phyloP scores from a whole-genome alignment of 1,140 invertebrate genomes.

The Euura saliciscinereae region DNA sequence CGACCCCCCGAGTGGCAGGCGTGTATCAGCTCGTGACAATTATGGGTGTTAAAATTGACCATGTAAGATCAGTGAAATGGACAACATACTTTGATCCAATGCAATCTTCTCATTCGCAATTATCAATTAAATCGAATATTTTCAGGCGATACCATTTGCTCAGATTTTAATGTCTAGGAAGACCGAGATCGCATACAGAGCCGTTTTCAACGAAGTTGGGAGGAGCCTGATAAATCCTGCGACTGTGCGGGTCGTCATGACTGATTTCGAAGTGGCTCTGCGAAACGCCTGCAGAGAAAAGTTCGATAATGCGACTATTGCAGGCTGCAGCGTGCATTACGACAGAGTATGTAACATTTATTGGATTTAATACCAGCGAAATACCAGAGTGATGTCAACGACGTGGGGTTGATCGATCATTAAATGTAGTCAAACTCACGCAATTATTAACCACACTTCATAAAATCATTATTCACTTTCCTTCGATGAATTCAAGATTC shows the following conservation, averaged over 20 bases:
- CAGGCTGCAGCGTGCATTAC: not conserved
- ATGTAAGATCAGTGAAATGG: constrained; percentile 13
- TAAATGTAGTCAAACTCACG: too few species aligned
- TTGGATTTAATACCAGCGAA: too few species aligned
- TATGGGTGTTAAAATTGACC: constrained; percentile 13
- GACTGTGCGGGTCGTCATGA: constrained; percentile 1
- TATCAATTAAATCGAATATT: not conserved
- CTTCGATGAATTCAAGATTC: too few species aligned
- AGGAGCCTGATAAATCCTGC: not conserved
- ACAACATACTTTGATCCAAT: not conserved
- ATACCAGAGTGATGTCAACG: too few species aligned
- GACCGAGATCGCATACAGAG: constrained; percentile 1
- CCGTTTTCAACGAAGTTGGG: not conserved
- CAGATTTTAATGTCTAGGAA: constrained; percentile 12
- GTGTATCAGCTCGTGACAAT: constrained; percentile 11
- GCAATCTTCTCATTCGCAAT: not conserved
- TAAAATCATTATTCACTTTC: too few species aligned
- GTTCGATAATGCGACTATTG: not conserved
- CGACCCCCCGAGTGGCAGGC: not conserved
- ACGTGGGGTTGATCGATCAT: too few species aligned
- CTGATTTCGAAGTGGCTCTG: constrained; percentile 3
- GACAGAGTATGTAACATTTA: constrained; percentile 8
- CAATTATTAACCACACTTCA: too few species aligned
- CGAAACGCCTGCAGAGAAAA: not conserved
- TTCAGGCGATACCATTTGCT: constrained; percentile 15